Conservation (phyloP, 2,797 vertebrate species). For the Hypotaenidia okinawae region DNA sequence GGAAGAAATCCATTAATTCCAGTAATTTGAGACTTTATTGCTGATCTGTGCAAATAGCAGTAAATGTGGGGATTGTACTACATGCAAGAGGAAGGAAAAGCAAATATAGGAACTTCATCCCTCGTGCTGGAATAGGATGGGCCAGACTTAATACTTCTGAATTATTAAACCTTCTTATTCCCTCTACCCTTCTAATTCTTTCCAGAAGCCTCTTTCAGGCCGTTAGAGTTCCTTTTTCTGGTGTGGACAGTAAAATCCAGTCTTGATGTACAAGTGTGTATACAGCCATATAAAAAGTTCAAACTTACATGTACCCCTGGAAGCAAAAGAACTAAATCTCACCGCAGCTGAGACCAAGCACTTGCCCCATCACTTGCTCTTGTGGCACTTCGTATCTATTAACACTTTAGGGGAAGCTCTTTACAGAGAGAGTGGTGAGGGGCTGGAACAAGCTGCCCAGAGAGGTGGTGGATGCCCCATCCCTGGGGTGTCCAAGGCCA, state of each 20-base stretch:
- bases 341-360: rapidly evolving
- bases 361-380: background rate
- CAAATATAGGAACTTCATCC: background rate
- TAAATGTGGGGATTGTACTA: background rate
- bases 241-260: background rate
- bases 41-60: background rate
- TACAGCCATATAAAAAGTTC: background rate
- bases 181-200: background rate
- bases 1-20: background rate
- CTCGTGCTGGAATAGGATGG: background rate
- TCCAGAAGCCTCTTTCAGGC: background rate
- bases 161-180: background rate
- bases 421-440: too few species aligned
- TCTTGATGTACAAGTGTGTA: background rate
- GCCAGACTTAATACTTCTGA: background rate
- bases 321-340: background rate
- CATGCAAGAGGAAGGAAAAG: background rate
- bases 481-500: too few species aligned
- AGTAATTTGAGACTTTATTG: background rate
- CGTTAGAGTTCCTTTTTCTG: background rate
- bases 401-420: background rate
- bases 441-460: too few species aligned
- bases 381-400: background rate
- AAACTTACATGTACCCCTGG: background rate
- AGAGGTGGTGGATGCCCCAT: too few species aligned